Evolutionary conservation across 2,888 invertebrate species (phyloP).

Genomic region (Himalopsyche tibetana): DNA sequence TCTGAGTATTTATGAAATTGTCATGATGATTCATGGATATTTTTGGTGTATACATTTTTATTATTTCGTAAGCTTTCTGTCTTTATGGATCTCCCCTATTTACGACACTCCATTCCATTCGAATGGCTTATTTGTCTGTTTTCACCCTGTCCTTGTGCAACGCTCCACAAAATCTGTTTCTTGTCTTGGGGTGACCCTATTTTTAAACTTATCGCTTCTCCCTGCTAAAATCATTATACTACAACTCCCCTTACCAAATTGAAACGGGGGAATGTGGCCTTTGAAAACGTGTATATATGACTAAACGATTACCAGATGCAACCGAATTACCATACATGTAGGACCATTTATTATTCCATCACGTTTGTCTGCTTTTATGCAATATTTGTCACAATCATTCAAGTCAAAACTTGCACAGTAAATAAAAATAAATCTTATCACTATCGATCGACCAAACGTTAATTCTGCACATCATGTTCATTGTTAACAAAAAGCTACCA

Average conservation of each 20-base stretch:
- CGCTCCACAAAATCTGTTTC: slow-evolving; percentile 35
- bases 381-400: no score
- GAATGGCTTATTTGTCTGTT: slow-evolving; percentile 29
- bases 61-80: not conserved
- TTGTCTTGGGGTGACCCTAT: slow-evolving; percentile 39
- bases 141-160: slow-evolving; percentile 29
- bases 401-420: no score
- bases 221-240: slow-evolving; percentile 1
- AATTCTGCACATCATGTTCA: no score
- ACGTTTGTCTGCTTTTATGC: not conserved
- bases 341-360: not conserved
- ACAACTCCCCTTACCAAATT: not conserved
- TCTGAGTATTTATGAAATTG: no score
- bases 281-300: not conserved
- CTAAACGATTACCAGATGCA: slow-evolving; percentile 23
- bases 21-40: no score
- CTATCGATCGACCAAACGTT: no score
- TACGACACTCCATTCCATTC: not conserved
- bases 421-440: no score
- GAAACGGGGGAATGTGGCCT: not conserved
- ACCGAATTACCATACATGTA: not conserved
- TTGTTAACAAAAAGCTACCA: no score
- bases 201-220: slow-evolving; percentile 39
- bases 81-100: slow-evolving; percentile 17
- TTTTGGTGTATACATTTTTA: not conserved